Conservation (phyloP, 2,113 vertebrate genomes). For the Oriolus oriolus region DNA sequence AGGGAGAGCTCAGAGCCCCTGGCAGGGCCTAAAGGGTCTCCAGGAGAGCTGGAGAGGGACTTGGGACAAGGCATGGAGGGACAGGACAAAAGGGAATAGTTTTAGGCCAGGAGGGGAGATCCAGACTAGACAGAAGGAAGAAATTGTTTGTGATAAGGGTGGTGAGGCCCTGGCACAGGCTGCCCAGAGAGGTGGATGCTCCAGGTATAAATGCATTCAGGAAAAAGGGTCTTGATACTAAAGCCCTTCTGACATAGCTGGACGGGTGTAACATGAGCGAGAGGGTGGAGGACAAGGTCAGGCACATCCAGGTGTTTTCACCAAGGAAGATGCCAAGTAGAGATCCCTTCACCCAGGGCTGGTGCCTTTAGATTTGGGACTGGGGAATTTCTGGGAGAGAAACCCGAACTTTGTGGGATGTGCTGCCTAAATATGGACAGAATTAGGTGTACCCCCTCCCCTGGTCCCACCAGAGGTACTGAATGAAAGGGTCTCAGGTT, state of each 20-base stretch:
- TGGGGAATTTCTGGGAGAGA: not conserved
- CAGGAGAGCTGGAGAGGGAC: not conserved
- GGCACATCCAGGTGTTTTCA: not conserved
- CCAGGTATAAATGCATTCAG: not conserved
- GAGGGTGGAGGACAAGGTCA: not conserved
- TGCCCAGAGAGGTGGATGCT: not conserved
- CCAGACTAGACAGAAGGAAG: not conserved
- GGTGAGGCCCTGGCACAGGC: fast-evolving
- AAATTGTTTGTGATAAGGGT: fast-evolving
- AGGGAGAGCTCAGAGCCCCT: fast-evolving
- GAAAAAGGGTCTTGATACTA: not conserved
- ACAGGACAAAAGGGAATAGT: not conserved
- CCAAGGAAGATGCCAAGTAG: not conserved
- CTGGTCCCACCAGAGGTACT: not conserved
- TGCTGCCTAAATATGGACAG: not conserved
- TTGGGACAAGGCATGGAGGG: fast-evolving
- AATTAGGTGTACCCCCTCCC: not conserved
- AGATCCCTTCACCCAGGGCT: not conserved
- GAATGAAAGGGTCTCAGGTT: not conserved
- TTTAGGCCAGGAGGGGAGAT: not conserved
- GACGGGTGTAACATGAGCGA: not conserved
- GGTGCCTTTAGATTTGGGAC: not conserved
- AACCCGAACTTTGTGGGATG: not conserved
- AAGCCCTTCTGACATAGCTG: not conserved
- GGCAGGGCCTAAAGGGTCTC: fast-evolving